Evolutionary conservation across 2,113 vertebrate genomes (phyloP).

Genomic region (Cebus imitator): DNA sequence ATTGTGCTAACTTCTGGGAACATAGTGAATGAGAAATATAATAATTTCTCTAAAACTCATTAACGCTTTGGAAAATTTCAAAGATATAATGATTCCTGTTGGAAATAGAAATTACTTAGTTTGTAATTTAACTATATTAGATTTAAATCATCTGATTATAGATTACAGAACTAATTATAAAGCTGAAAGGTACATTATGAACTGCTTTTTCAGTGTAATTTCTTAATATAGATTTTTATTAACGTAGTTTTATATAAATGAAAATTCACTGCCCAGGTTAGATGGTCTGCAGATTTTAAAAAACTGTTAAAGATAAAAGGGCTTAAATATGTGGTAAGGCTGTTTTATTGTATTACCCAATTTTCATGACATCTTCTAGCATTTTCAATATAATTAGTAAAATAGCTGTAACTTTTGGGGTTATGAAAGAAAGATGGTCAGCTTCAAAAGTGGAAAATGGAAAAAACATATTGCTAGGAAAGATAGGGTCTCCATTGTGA

Average conservation of each 20-base stretch:
- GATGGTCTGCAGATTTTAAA: slow-evolving; percentile 58
- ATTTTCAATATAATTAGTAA: slow-evolving; percentile 53
- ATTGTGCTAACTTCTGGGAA: slow-evolving; percentile 59
- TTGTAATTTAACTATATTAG: slow-evolving; percentile 69
- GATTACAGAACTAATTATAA: slow-evolving; percentile 78
- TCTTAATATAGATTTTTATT: slow-evolving; percentile 75
- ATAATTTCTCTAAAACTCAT: slow-evolving; percentile 68
- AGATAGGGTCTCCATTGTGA: background rate
- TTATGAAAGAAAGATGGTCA: slow-evolving; percentile 13
- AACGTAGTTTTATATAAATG: slow-evolving; percentile 60
- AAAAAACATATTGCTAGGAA: background rate
- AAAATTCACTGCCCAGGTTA: slow-evolving; percentile 60
- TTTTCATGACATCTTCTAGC: slow-evolving; percentile 53
- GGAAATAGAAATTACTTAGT: slow-evolving; percentile 70
- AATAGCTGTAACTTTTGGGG: slow-evolving; percentile 36
- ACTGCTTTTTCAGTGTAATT: slow-evolving; percentile 59
- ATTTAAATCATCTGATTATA: slow-evolving; percentile 74
- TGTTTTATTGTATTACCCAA: slow-evolving; percentile 47
- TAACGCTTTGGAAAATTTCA: slow-evolving; percentile 59
- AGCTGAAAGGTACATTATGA: slow-evolving; percentile 68
- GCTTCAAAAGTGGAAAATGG: slow-evolving; percentile 59
- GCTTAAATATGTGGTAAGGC: slow-evolving; percentile 16
- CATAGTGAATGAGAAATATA: slow-evolving; percentile 62
- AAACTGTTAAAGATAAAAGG: slow-evolving; percentile 50
- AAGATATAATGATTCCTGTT: slow-evolving; percentile 62